A percentile compares a stretch with the other conserved stretches of the same genome.
Evolutionary conservation across 2,113 vertebrate genomes (phyloP).

Genomic region (Solea senegalensis): DNA sequence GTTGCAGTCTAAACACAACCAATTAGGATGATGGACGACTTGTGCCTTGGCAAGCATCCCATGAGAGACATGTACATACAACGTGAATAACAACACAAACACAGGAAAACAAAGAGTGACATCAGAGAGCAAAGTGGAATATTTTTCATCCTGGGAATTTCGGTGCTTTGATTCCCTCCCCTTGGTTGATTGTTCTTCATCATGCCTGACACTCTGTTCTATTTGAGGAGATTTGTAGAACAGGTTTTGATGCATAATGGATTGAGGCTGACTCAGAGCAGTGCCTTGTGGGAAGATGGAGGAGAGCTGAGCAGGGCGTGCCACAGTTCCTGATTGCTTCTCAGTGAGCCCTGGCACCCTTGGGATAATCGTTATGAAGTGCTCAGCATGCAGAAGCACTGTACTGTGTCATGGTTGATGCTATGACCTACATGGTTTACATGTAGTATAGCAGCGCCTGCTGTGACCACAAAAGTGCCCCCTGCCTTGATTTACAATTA

Average conservation of each 20-base stretch:
- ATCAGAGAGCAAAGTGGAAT: conserved; percentile 62
- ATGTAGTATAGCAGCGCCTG: conserved; percentile 8
- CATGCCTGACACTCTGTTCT: conserved; percentile 75
- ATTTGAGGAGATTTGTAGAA: conserved; percentile 73
- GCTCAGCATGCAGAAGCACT: conserved; percentile 46
- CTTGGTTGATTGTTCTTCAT: conserved; percentile 73
- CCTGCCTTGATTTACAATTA: conserved; percentile 14
- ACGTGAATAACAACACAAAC: conserved; percentile 72
- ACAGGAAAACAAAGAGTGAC: conserved; percentile 69
- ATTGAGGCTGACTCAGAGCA: conserved; percentile 65
- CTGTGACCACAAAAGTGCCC: conserved; percentile 1
- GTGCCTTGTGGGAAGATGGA: conserved; percentile 68
- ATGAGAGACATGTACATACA: conserved; percentile 70
- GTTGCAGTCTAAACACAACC: conserved; percentile 76
- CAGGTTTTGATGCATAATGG: conserved; percentile 76
- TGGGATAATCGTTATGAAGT: conserved; percentile 54
- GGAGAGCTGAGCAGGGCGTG: conserved; percentile 47
- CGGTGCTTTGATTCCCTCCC: conserved; percentile 55
- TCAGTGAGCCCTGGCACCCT: conserved; percentile 71
- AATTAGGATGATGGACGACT: conserved; percentile 81
- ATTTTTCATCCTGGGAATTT: conserved; percentile 68
- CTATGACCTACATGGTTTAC: conserved; percentile 56
- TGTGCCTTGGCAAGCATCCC: conserved; percentile 59
- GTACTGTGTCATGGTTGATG: conserved; percentile 34
- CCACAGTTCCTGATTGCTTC: conserved; percentile 69